phyloP scores from a whole-genome alignment of 2,113 vertebrate species.

The Colossoma macropomum region DNA sequence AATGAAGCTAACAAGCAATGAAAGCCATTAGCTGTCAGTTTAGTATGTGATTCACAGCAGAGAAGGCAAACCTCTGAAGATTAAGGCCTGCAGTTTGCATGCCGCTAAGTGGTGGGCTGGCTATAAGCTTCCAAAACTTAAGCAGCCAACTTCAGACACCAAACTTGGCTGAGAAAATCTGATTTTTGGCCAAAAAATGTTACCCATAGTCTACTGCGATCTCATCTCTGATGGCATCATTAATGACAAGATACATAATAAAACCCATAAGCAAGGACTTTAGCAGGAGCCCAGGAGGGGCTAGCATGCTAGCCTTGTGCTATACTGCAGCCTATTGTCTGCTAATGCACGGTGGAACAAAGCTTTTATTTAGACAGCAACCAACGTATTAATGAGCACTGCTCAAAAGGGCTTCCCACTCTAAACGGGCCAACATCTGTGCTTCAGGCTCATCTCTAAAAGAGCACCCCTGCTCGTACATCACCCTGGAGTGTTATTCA shows the following conservation, averaged over 20 bases:
- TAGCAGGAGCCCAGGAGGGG: conserved; percentile 7
- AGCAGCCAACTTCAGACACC: too few relatives aligned
- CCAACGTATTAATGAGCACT: conserved; percentile 46
- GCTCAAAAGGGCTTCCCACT: conserved; percentile 39
- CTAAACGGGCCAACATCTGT: conserved; percentile 53
- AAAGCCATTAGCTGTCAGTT: too few relatives aligned
- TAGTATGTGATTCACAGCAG: too few relatives aligned
- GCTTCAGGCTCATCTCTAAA: conserved; percentile 27
- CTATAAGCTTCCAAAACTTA: too few relatives aligned
- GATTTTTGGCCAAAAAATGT: too few relatives aligned
- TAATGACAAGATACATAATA: conserved; percentile 8
- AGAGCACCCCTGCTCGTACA: conserved; percentile 10
- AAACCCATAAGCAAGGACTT: background rate
- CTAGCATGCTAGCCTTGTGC: conserved; percentile 3
- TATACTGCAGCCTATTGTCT: conserved; percentile 10
- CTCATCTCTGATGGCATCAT: background rate
- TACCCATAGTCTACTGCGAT: too few relatives aligned
- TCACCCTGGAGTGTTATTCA: conserved; percentile 7
- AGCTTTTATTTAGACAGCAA: conserved; percentile 45
- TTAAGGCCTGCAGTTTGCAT: too few relatives aligned
- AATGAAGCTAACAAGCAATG: too few relatives aligned
- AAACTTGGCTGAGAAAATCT: too few relatives aligned
- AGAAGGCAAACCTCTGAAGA: too few relatives aligned
- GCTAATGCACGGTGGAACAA: conserved; percentile 45
- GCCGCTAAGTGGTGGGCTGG: too few relatives aligned